Conservation (phyloP, 2,888 invertebrate species). For the Hypomecis punctinalis region DNA sequence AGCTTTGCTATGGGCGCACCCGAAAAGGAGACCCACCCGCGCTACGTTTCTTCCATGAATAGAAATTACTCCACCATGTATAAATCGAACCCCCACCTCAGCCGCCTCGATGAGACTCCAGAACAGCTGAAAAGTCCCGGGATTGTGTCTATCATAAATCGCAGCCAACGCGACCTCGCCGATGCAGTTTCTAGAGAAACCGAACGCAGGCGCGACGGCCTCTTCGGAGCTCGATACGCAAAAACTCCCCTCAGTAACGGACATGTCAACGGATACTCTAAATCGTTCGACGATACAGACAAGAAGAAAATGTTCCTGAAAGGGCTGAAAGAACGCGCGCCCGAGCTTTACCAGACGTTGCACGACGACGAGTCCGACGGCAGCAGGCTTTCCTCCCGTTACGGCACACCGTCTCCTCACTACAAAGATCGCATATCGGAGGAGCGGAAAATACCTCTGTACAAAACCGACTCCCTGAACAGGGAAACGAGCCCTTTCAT, state of each 20-base stretch:
- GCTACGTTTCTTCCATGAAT: slow-evolving; percentile 77
- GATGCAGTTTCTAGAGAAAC: slow-evolving; percentile 85
- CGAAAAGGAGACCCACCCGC: slow-evolving; percentile 78
- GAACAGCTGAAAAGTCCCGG: slow-evolving; percentile 93
- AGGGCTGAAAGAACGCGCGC: slow-evolving; percentile 88
- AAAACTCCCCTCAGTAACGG: slow-evolving; percentile 83
- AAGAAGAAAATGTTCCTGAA: slow-evolving; percentile 89
- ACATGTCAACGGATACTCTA: slow-evolving; percentile 75
- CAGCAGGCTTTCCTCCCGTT: slow-evolving; percentile 76
- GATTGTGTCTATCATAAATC: slow-evolving; percentile 93
- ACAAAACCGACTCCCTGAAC: slow-evolving; percentile 79
- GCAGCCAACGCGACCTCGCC: slow-evolving; percentile 92
- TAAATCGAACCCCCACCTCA: slow-evolving; percentile 92
- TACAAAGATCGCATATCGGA: slow-evolving; percentile 80
- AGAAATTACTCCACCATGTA: slow-evolving; percentile 86
- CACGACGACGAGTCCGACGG: slow-evolving; percentile 86
- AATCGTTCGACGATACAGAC: slow-evolving; percentile 80
- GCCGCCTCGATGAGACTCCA: slow-evolving; percentile 88
- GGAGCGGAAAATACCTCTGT: slow-evolving; percentile 74
- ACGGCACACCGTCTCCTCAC: slow-evolving; percentile 77
- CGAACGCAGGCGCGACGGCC: slow-evolving; percentile 80
- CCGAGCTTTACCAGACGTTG: slow-evolving; percentile 89
- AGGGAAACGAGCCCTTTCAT: slow-evolving; percentile 80
- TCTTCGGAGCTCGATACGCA: slow-evolving; percentile 83
- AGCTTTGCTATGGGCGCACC: slow-evolving; percentile 93